Evolutionary conservation across 92 coral and sea anemone species (phyloP), one percentile per base, ranked within the genome.

Genomic region (Pocillopora meandrina): DNA sequence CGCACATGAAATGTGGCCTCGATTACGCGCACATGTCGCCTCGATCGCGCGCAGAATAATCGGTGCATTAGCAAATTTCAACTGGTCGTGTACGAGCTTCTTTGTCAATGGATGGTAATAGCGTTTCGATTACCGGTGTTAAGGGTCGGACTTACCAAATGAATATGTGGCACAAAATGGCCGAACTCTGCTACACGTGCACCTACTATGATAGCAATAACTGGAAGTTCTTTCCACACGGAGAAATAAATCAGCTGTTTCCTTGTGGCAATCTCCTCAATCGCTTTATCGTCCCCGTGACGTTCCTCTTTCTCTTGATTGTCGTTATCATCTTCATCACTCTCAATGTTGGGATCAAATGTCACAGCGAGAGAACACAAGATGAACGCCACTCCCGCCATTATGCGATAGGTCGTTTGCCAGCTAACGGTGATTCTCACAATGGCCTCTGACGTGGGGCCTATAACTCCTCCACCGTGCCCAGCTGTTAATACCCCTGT

Each of bases 381-480:
- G 23, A 69, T 65, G 5, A 64, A 61, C 21, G 59, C 76, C 8
- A 76, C 65, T 12, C 88, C 93, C 15, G 89, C 85, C 77, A 60
- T 20, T 20, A 83, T 72, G 1, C 90, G 90, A 65, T 66, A 87
- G 11, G 81, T 36, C 61, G 68, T 65, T 61, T 84, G 76, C 93
- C 93, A 90, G 6, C 67, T 63, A 63, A 90, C 89, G 21, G 71
- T 18, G 11, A 65, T 33, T 5, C 62, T 77, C n/a, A 90, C 36
- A 8, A 90, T 59, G 57, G 72, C 67, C 79, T 90, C 85, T 12
- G 81, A 49, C 11, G 82, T 56, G 65, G 77, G 88, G 2, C 91
- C 91, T 52, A 87, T 61, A 11, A 87, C 73, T 2, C 91, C 94
- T 9, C 89, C 71, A 2, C 91, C 94, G 12, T 52, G 86, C 36